Conservation (phyloP, 2,888 invertebrate genomes). For the Dorcus hopei region DNA sequence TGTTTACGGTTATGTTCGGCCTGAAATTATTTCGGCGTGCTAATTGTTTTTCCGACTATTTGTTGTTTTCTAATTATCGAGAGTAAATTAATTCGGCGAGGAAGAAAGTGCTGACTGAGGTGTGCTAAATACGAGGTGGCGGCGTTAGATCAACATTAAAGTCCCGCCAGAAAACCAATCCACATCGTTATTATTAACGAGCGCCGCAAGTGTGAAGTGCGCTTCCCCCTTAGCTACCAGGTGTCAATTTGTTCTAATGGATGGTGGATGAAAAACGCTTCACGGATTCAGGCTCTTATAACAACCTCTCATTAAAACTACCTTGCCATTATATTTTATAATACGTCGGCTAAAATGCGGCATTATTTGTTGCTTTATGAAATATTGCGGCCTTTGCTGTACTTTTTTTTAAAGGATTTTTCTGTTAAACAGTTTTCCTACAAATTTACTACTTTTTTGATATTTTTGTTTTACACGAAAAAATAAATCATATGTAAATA, state of each 20-base stretch:
- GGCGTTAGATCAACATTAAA: conserved; percentile 16
- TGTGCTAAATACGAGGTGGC: conserved; percentile 16
- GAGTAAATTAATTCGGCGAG: background rate
- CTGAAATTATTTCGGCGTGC: too few species aligned
- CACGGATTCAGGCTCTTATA: conserved; percentile 36
- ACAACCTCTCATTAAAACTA: conserved; percentile 40
- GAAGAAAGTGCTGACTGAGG: background rate
- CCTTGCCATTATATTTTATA: conserved; percentile 36
- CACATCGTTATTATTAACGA: conserved; percentile 46
- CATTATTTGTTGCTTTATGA: background rate
- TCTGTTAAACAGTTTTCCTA: background rate
- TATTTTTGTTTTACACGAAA: too few species aligned
- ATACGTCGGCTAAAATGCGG: conserved; percentile 26
- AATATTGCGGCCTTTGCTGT: background rate
- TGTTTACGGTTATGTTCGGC: conserved; percentile 12
- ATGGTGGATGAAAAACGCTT: conserved; percentile 43
- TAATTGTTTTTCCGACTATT: too few species aligned
- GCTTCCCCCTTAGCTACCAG: conserved; percentile 43
- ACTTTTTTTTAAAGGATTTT: background rate
- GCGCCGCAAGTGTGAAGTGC: conserved; percentile 38
- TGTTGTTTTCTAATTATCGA: too few species aligned
- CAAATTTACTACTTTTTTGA: background rate
- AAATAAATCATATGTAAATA: too few species aligned
- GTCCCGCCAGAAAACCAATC: conserved; percentile 38
- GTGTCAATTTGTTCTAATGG: conserved; percentile 54